Percentiles rank a stretch among this genome's conserved stretches.
phyloP scores from a whole-genome alignment of 1,140 invertebrate species.

The Drosophila pallidifrons region DNA sequence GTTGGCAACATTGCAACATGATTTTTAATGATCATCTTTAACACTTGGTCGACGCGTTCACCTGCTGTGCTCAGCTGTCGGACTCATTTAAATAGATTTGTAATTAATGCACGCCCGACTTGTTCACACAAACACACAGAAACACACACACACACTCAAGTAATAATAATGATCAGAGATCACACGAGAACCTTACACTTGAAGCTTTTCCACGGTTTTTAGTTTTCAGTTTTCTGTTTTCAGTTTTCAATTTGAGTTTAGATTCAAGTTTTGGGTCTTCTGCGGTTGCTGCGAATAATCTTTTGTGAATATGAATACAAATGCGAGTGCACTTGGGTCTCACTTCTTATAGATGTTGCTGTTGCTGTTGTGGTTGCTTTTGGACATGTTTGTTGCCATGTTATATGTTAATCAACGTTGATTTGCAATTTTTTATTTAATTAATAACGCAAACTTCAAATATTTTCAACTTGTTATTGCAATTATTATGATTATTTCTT shows the following conservation, averaged over 20 bases:
- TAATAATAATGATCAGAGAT: constrained; percentile 56
- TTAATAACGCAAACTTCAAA: constrained; percentile 77
- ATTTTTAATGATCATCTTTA: constrained; percentile 38
- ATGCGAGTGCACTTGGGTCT: constrained; percentile 27
- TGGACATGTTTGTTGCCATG: constrained; percentile 49
- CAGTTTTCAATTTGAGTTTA: constrained; percentile 6
- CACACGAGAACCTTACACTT: constrained; percentile 78
- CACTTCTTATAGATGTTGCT: constrained; percentile 18
- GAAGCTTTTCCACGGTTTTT: constrained; percentile 75
- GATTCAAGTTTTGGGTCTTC: constrained; percentile 45
- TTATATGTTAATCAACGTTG: constrained; percentile 76
- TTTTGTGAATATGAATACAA: constrained; percentile 36
- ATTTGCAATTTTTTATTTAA: constrained; percentile 72
- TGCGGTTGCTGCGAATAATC: constrained; percentile 41
- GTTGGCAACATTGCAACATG: constrained; percentile 38
- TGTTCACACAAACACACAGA: constrained; percentile 44
- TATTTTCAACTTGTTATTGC: constrained; percentile 53
- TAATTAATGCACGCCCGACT: constrained; percentile 64
- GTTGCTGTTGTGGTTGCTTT: constrained; percentile 18
- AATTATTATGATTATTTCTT: constrained; percentile 63
- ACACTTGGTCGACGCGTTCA: constrained; percentile 29
- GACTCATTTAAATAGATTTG: constrained; percentile 74
- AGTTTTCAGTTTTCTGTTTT: constrained; percentile 13
- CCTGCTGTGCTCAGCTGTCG: constrained; percentile 47
- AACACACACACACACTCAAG: constrained; percentile 23